phyloP scores from a whole-genome alignment of 2,113 vertebrate genomes.

The Tyto alba region DNA sequence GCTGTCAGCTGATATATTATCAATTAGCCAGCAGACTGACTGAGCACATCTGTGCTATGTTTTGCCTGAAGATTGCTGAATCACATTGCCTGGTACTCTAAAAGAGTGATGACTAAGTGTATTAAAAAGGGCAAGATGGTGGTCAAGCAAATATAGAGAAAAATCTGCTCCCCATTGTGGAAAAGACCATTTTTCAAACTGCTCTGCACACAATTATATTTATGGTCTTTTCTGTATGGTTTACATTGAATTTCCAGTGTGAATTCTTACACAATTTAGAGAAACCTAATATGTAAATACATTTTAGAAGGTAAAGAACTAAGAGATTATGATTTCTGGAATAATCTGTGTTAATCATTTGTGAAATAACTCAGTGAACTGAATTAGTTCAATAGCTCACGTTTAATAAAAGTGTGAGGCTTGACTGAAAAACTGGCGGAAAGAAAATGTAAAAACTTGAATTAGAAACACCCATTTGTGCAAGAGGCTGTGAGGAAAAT shows the following conservation, averaged over 20 bases:
- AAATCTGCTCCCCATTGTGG: not conserved
- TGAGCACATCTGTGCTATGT: not conserved
- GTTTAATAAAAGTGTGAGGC: not conserved
- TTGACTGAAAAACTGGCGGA: conserved; percentile 25
- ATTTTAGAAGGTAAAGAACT: not conserved
- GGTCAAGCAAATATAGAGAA: not conserved
- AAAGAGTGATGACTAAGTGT: not conserved
- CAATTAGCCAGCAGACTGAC: conserved; percentile 21
- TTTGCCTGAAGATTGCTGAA: conserved; percentile 26
- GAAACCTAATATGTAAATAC: not conserved
- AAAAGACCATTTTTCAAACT: not conserved
- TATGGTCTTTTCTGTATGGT: not conserved
- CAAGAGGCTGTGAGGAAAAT: conserved; percentile 37
- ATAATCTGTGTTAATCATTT: not conserved
- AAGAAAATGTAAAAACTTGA: conserved; percentile 31
- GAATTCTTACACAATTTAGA: not conserved
- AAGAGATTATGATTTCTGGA: not conserved
- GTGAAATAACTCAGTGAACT: not conserved
- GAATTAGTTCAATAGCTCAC: not conserved
- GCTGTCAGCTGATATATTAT: conserved; percentile 17
- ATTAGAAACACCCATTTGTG: conserved; percentile 26
- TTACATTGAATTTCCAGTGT: not conserved
- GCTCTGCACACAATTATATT: not conserved
- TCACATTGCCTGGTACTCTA: not conserved
- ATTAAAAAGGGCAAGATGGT: not conserved